Percentiles rank a stretch among this genome's conserved stretches.
These are phyloP conservation scores for Brachypodius melanocephalos DNA, from an alignment of 2,113 vertebrate genomes.

Conservation along the genomic window DNA sequence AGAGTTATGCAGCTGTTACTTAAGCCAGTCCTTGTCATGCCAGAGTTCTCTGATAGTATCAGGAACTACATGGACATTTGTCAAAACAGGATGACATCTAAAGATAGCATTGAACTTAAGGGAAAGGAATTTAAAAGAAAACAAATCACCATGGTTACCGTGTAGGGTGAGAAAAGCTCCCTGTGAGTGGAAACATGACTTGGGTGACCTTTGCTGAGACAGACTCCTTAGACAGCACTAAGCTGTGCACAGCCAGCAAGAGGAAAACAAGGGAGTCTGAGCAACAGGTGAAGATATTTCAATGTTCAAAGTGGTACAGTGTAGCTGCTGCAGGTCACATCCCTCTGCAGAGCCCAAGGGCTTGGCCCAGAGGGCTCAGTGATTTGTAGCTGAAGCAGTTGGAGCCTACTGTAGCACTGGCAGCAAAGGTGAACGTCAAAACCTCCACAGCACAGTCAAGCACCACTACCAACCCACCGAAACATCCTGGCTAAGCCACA, in stretches of 20 bases:
- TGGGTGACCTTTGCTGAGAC: neutral
- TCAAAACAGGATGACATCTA: conserved; percentile 61
- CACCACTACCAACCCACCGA: neutral
- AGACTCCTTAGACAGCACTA: neutral
- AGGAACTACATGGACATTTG: conserved; percentile 40
- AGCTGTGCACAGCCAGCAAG: neutral
- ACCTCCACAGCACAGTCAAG: neutral
- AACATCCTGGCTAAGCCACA: neutral
- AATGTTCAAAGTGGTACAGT: neutral
- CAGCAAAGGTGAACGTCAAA: neutral
- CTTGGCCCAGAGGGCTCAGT: neutral
- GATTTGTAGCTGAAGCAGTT: neutral
- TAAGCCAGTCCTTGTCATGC: conserved; percentile 33
- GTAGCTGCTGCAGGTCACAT: neutral
- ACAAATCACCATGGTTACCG: conserved; percentile 48
- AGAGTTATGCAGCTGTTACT: conserved; percentile 25
- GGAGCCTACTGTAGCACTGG: neutral
- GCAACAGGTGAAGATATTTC: neutral
- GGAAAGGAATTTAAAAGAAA: conserved; percentile 62
- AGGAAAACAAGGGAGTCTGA: neutral
- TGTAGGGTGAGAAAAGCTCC: conserved; percentile 18
- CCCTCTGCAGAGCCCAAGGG: neutral
- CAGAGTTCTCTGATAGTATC: conserved; percentile 24
- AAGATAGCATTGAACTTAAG: conserved; percentile 60
- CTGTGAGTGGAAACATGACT: neutral